Base-by-base conservation (phyloP, 2,888 invertebrate genomes). In the Drosophila melanosoma region DNA sequence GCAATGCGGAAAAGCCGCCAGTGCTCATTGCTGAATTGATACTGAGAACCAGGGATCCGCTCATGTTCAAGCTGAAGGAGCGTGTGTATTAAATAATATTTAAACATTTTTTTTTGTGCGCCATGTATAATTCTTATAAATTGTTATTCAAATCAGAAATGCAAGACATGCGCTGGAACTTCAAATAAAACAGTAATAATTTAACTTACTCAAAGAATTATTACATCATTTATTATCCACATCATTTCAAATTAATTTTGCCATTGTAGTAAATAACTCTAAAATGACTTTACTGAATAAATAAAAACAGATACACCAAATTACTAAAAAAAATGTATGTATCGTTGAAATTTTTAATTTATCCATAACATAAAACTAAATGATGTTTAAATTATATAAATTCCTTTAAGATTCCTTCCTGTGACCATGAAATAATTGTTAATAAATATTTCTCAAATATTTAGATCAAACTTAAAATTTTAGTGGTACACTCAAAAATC, bases 21-120 rank as follows among this genome's bases (percentile, higher is more conserved):
- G 62, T 87, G 20, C 81, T 93, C 5, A 87, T 92, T 62, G 92
- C 89, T 8, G 93, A 93, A 68, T 79, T 93, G 7, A 91, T 93
- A 12, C 71, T 93, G 52, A 90, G 91, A 61, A 90, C 93, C n/a
- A 91, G 85, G 58, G 93, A 93, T 82, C 91, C 92, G 1, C 68
- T 93, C 2, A 87, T 91, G 88, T 93, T 93, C 53, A 89, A 80
- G 60, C 62, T 93, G 0, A 91, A 88, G 69, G 81, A 91, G 45
- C 89, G 93, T 36, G 73, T 81, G 5, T 87, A 89, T 61, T 90
- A 69, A 82, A 45, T 15, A 33, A 11, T n/a, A 10, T 11, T 1
- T 0, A 45, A 20, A 12, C 2, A 6, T 23, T 33, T 8, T 52
- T 20, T 20, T 12, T 4, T 20, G 48, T 8, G 17, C 15, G 10